Evolutionary conservation across 92 coral and sea anemone species (phyloP).

Genomic region (Blastomussa wellsi): DNA sequence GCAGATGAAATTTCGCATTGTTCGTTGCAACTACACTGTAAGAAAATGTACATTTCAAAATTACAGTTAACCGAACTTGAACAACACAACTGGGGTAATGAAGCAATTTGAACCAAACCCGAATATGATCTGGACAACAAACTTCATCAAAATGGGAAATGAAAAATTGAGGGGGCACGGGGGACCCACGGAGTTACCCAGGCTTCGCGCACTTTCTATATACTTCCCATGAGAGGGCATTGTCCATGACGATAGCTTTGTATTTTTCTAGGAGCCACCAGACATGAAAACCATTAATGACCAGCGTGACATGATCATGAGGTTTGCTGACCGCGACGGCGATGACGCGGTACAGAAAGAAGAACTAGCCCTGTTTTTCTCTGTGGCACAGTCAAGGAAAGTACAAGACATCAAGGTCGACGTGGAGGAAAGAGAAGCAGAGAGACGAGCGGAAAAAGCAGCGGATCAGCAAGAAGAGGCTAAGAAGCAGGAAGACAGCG

Average conservation of each 20-base stretch:
- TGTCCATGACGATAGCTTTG: not conserved
- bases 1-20: no score
- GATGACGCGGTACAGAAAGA: constrained; percentile 75
- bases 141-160: no score
- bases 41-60: no score
- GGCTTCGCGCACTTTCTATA: no score
- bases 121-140: no score
- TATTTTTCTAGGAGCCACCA: constrained; percentile 59
- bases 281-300: constrained; percentile 86
- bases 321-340: constrained; percentile 79
- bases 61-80: no score
- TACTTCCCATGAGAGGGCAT: no score
- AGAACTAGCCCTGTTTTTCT: constrained; percentile 68
- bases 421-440: constrained; percentile 32
- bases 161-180: no score
- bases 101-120: no score
- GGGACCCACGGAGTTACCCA: no score
- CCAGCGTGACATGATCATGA: constrained; percentile 78
- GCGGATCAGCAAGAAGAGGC: constrained; percentile 33
- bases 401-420: constrained; percentile 55
- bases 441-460: constrained; percentile 41
- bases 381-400: constrained; percentile 55
- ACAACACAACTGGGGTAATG: no score
- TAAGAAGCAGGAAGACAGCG: constrained; percentile 10
- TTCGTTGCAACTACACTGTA: no score